Evolutionary conservation across 2,797 vertebrate genomes (phyloP).

Genomic region (Pseudochirops cupreus): DNA sequence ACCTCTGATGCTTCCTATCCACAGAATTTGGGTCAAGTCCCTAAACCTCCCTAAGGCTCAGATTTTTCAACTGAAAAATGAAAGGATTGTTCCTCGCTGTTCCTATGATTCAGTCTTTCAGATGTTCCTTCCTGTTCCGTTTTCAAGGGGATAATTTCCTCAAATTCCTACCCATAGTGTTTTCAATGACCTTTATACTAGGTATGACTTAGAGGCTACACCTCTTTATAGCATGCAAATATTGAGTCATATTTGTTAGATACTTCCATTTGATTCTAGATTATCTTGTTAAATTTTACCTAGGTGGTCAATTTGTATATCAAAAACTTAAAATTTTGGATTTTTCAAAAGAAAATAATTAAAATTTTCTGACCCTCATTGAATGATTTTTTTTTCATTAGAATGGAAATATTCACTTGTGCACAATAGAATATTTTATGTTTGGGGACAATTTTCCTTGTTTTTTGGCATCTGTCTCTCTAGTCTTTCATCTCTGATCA

Average conservation of each 20-base stretch:
- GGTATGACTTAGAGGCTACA: neutral
- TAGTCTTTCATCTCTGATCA: neutral
- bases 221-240: neutral
- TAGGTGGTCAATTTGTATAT: neutral
- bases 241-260: neutral
- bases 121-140: neutral
- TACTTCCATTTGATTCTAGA: neutral
- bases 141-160: neutral
- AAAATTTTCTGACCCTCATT: neutral
- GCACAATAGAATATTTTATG: neutral
- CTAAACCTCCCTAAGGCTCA: neutral
- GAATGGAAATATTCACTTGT: neutral
- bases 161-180: neutral
- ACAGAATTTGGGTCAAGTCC: neutral
- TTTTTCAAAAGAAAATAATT: neutral
- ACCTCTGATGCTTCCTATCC: neutral
- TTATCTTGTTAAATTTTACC: neutral
- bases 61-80: neutral
- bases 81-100: neutral
- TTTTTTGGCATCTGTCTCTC: neutral
- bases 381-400: neutral
- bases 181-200: neutral
- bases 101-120: neutral
- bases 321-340: neutral
- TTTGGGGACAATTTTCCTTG: neutral